Conservation (phyloP, 2,797 vertebrate genomes). For the Macropus fuliginosus region DNA sequence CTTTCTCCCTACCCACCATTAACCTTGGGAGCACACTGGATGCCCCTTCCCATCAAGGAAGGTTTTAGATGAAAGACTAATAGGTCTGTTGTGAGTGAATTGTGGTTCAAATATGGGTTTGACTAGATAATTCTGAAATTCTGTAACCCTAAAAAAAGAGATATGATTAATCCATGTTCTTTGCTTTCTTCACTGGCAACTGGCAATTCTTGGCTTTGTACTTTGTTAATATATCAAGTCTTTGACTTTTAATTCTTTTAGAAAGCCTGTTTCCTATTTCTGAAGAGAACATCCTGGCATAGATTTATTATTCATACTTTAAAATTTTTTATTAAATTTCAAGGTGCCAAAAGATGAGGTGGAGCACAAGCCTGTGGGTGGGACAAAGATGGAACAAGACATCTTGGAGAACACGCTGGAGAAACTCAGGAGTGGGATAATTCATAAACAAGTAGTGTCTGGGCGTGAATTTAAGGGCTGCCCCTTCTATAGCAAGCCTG, state of each 20-base stretch:
- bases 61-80: neutral
- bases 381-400: slow-evolving; percentile 78
- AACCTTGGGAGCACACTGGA: neutral
- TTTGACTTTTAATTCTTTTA: neutral
- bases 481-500: slow-evolving; percentile 93
- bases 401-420: slow-evolving; percentile 60
- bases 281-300: neutral
- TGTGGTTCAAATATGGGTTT: neutral
- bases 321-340: neutral
- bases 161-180: rapidly evolving
- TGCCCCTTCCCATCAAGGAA: neutral
- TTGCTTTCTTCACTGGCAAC: neutral
- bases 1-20: too few relatives aligned
- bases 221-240: neutral
- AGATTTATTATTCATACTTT: neutral
- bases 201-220: neutral
- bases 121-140: neutral
- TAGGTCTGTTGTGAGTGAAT: too few relatives aligned
- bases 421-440: slow-evolving; percentile 63
- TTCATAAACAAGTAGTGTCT: slow-evolving; percentile 81
- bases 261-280: neutral
- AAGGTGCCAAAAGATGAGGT: slow-evolving; percentile 78
- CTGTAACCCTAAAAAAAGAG: neutral
- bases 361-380: slow-evolving; percentile 65
- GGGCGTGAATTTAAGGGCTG: slow-evolving; percentile 84